Percentiles rank a stretch among this genome's conserved stretches.
Conservation (phyloP, 1,140 invertebrate genomes). For the Drosophila pseudoananassae region DNA sequence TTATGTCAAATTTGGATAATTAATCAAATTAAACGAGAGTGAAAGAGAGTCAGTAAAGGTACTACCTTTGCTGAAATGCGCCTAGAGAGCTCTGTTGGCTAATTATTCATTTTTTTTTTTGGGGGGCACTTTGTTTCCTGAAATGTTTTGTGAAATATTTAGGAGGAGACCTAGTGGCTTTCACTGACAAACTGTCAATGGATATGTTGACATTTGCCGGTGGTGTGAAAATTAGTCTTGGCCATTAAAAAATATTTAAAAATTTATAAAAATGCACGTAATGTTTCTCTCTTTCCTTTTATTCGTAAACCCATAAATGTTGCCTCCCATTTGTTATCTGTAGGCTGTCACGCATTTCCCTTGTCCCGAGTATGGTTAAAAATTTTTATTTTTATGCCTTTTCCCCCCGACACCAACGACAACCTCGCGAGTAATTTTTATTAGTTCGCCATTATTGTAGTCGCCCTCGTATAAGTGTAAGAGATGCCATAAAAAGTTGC, state of each 20-base stretch:
- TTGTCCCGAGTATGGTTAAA: slow-evolving; percentile 20
- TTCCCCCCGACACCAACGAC: no score
- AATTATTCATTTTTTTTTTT: slow-evolving; percentile 51
- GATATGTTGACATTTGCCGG: slow-evolving; percentile 32
- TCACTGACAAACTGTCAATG: slow-evolving; percentile 43
- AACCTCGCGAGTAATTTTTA: slow-evolving; percentile 37
- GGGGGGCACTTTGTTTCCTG: slow-evolving; percentile 41
- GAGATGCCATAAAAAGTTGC: slow-evolving; percentile 27
- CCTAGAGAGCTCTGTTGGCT: slow-evolving; percentile 24
- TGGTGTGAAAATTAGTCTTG: slow-evolving; percentile 45
- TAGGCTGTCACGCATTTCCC: slow-evolving; percentile 27
- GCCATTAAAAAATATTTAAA: slow-evolving; percentile 15
- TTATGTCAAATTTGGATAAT: slow-evolving; percentile 71
- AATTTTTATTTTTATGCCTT: slow-evolving; percentile 45
- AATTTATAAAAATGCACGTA: slow-evolving; percentile 19
- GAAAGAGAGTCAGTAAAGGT: slow-evolving; percentile 1
- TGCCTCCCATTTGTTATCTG: slow-evolving; percentile 25
- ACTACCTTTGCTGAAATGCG: slow-evolving; percentile 18
- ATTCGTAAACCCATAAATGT: background rate
- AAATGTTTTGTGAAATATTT: slow-evolving; percentile 17
- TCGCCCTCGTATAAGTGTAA: slow-evolving; percentile 1
- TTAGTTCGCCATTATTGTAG: slow-evolving; percentile 51
- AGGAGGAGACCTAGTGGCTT: background rate
- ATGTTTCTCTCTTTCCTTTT: background rate
- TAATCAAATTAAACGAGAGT: slow-evolving; percentile 64